Conservation (phyloP, 2,888 invertebrate species). For the Tetrapedia diversipes region DNA sequence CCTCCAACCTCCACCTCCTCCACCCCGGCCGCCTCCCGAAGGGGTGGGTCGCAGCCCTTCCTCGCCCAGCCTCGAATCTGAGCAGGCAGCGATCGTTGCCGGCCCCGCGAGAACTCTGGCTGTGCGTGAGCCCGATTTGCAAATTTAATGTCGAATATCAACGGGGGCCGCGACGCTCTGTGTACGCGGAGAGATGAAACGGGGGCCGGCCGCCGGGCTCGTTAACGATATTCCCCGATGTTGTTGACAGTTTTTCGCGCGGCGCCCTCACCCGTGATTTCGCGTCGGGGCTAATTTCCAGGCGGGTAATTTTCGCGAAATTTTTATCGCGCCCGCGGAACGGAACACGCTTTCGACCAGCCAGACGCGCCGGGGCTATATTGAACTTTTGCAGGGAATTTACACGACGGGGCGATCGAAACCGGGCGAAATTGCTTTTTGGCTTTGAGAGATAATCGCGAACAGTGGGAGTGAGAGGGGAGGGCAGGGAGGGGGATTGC, state of each 20-base stretch:
- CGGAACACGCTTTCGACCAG: constrained; percentile 20
- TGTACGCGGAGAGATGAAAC: constrained; percentile 43
- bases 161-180: constrained; percentile 39
- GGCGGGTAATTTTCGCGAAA: constrained; percentile 38
- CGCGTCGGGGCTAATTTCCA: constrained; percentile 32
- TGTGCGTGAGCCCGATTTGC: constrained; percentile 73
- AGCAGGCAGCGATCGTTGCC: constrained; percentile 70
- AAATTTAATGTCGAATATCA: constrained; percentile 78
- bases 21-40: constrained; percentile 37
- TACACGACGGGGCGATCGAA: constrained; percentile 14
- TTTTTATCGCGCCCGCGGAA: constrained; percentile 41
- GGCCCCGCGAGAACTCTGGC: constrained; percentile 61
- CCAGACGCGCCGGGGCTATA: neutral
- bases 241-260: constrained; percentile 55
- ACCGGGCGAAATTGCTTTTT: constrained; percentile 28
- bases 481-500: neutral
- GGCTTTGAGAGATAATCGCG: constrained; percentile 28
- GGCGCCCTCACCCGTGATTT: constrained; percentile 23
- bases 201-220: constrained; percentile 26
- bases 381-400: constrained; percentile 32
- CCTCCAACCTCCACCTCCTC: neutral
- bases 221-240: constrained; percentile 59
- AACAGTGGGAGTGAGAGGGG: neutral
- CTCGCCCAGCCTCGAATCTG: constrained; percentile 71
- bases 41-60: constrained; percentile 9